Percentiles rank a stretch among this genome's conserved stretches.
Conservation (phyloP, 1,140 invertebrate species). For the Drosophila malerkotliana region DNA sequence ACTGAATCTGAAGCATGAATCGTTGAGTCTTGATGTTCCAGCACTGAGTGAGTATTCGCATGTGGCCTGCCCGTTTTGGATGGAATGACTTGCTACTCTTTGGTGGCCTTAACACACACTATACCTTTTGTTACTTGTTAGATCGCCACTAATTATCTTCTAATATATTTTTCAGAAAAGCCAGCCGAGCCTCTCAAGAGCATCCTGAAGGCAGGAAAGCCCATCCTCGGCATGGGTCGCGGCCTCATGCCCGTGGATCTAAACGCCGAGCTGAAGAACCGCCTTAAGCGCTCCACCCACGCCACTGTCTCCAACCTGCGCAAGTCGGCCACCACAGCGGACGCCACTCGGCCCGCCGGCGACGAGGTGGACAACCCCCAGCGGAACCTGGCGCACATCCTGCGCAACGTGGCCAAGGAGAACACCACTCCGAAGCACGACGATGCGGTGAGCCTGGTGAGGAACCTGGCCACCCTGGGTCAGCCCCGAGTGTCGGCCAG, state of each 20-base stretch:
- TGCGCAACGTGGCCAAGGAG: constrained; percentile 71
- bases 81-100: constrained; percentile 11
- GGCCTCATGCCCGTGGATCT: constrained; percentile 79
- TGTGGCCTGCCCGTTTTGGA: constrained; percentile 26
- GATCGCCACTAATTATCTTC: neutral
- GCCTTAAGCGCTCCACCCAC: constrained; percentile 76
- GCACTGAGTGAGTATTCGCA: constrained; percentile 43
- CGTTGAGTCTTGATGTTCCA: neutral
- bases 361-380: constrained; percentile 65
- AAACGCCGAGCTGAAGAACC: constrained; percentile 80
- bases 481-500: constrained; percentile 34
- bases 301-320: constrained; percentile 77
- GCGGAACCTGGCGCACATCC: constrained; percentile 66
- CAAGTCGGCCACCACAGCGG: constrained; percentile 73
- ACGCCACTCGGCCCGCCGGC: constrained; percentile 36
- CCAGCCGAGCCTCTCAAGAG: constrained; percentile 64
- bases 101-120: neutral
- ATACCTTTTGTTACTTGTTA: neutral
- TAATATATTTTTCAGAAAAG: constrained; percentile 17
- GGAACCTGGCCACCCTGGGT: constrained; percentile 70
- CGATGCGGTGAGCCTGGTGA: constrained; percentile 74
- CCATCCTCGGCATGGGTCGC: constrained; percentile 55
- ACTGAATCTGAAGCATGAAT: neutral
- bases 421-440: constrained; percentile 68
- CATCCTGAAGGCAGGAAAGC: constrained; percentile 85